phyloP scores from a whole-genome alignment of 1,140 invertebrate genomes.

The Chlorops oryzae region DNA sequence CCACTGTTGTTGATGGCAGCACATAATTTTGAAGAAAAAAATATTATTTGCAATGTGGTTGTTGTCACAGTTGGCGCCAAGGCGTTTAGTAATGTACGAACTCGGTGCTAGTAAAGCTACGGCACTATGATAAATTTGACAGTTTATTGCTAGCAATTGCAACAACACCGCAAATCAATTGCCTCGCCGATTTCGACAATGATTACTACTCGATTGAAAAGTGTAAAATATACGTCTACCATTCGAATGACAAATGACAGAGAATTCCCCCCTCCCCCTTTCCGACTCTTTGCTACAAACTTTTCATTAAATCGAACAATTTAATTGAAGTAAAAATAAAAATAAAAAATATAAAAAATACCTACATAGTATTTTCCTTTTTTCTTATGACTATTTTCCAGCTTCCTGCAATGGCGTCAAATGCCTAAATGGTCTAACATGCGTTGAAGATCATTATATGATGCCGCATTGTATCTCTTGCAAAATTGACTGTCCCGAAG shows the following conservation, averaged over 20 bases:
- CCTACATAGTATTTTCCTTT: too few relatives aligned
- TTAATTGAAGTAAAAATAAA: too few relatives aligned
- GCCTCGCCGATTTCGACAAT: too few relatives aligned
- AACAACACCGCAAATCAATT: too few relatives aligned
- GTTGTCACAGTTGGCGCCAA: slow-evolving; percentile 45
- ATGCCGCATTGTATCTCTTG: slow-evolving; percentile 78
- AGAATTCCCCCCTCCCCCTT: too few relatives aligned
- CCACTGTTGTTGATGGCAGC: background rate
- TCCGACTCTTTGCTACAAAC: too few relatives aligned
- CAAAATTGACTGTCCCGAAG: slow-evolving; percentile 58
- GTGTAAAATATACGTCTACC: background rate
- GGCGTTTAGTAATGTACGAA: slow-evolving; percentile 18
- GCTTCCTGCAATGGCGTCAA: slow-evolving; percentile 71
- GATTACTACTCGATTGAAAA: too few relatives aligned
- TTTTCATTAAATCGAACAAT: too few relatives aligned
- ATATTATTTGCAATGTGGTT: slow-evolving; percentile 38
- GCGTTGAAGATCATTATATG: slow-evolving; percentile 79
- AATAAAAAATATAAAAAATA: too few relatives aligned
- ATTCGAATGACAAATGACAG: too few relatives aligned
- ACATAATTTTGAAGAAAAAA: slow-evolving; percentile 31
- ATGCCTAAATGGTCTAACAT: slow-evolving; percentile 74
- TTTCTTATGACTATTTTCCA: slow-evolving; percentile 42
- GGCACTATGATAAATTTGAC: slow-evolving; percentile 19
- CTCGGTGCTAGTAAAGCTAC: too few relatives aligned
- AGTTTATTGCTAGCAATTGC: slow-evolving; percentile 17